Evolutionary conservation across 2,113 vertebrate genomes (phyloP), one percentile per base, ranked within the genome.

Genomic region (Tiliqua scincoides): DNA sequence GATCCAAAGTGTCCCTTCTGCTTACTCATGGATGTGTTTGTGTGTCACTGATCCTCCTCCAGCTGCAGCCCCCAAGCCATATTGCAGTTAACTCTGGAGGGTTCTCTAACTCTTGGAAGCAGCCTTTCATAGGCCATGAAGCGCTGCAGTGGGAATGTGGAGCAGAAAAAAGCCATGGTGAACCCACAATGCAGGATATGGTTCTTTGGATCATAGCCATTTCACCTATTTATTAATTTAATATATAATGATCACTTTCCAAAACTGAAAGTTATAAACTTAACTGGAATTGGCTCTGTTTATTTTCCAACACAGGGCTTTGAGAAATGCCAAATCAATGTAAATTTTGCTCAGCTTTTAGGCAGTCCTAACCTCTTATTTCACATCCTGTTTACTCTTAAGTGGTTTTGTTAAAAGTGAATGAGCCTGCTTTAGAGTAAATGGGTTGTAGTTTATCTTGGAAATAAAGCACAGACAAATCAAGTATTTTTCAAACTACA

Each of bases 301-400:
- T 83, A 91, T 88, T 65, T 91, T 88, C 84, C 54, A 87, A 85
- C 79, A 86, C 82, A 91, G 72, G 7, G 84, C 88, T 90, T 83
- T 77, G 85, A 88, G 78, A 94, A 90, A 92, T 83, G 73, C 40
- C 12, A 86, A 90, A 91, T 84, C 87, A 90, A 30, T 92, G 63
- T 77, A 83, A 2, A 0, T 83, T 86, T 63, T 76, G 23, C 75
- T 78, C 23, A 65, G 17, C n/a, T 52, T 74, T 84, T 65, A 74
- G 6, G 30, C 3, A 73, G 37, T 23, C 32, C 12, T 79, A 35
- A 9, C 2, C 32, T 85, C 35, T 48, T n/a, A 40, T 23, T 63
- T 17, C 25, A 52, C 15, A 35, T 27, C 21, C 62, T 27, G 27
- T 63, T 25, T 63, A 32, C 15, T 14, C n/a, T 21, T 83, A n/a